Conservation (phyloP, 2,113 vertebrate species). For the Lagopus leucura region DNA sequence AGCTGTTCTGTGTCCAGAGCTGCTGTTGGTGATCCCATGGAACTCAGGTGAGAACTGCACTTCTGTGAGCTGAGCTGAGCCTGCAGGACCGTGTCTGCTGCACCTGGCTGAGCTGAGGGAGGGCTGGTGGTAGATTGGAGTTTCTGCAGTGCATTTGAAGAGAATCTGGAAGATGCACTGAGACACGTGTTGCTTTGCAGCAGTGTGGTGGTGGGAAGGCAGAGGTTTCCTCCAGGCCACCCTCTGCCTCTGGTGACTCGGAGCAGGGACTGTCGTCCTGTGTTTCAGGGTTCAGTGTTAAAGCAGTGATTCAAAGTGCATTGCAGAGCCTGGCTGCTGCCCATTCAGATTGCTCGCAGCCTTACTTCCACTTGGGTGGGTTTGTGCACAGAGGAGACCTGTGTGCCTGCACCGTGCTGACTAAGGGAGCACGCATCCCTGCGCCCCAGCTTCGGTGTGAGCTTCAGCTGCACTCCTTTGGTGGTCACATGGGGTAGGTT, state of each 20-base stretch:
- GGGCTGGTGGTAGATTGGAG: not conserved
- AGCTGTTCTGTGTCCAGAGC: not conserved
- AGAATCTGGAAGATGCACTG: not conserved
- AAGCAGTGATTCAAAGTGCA: not conserved
- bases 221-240: not conserved
- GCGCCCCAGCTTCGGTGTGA: not conserved
- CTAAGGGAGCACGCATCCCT: not conserved
- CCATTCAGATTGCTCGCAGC: not conserved
- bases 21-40: not conserved
- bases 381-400: not conserved
- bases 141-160: not conserved
- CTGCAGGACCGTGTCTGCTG: accelerated
- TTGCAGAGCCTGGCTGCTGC: not conserved
- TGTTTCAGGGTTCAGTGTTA: not conserved
- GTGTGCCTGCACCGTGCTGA: accelerated
- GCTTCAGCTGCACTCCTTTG: not conserved
- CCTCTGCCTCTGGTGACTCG: not conserved
- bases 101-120: not conserved
- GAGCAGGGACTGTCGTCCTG: accelerated
- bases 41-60: not conserved
- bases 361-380: not conserved
- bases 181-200: accelerated
- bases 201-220: not conserved
- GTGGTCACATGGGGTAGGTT: not conserved
- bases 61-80: not conserved